Conservation (phyloP, 37 sponge, comb jelly and placozoan species). For the Haliclona indistincta region DNA sequence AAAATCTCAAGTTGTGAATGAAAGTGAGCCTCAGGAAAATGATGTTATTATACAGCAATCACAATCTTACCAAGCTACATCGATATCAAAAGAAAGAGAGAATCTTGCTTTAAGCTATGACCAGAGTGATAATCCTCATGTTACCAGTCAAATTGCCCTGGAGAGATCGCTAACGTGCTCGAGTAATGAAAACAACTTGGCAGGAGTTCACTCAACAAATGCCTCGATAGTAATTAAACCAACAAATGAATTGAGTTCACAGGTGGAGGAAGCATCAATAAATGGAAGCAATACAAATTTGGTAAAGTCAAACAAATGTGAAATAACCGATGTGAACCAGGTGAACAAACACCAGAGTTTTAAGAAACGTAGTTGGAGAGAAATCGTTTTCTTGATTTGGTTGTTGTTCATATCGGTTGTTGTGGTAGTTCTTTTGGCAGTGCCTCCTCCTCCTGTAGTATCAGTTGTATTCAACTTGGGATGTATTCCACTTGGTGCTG, state of each 20-base stretch:
- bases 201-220: no score
- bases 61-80: background rate
- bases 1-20: background rate
- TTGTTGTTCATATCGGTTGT: constrained; percentile 40
- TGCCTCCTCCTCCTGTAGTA: constrained; percentile 38
- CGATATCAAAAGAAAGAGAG: background rate
- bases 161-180: background rate
- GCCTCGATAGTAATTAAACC: no score
- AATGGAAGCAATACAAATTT: no score
- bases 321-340: background rate
- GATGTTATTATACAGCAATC: background rate
- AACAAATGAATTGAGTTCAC: no score
- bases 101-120: constrained; percentile 39
- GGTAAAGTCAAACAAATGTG: no score
- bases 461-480: constrained; percentile 74
- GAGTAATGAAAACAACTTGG: background rate
- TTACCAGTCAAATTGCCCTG: constrained; percentile 25
- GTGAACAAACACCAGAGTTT: constrained; percentile 1
- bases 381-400: constrained; percentile 56
- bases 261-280: no score
- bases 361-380: constrained; percentile 41
- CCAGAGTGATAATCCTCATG: constrained; percentile 10
- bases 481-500: constrained; percentile 69
- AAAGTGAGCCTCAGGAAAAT: constrained; percentile 5
- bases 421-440: constrained; percentile 59